phyloP scores from a whole-genome alignment of 2,888 invertebrate species.

The Rosalia funebris region DNA sequence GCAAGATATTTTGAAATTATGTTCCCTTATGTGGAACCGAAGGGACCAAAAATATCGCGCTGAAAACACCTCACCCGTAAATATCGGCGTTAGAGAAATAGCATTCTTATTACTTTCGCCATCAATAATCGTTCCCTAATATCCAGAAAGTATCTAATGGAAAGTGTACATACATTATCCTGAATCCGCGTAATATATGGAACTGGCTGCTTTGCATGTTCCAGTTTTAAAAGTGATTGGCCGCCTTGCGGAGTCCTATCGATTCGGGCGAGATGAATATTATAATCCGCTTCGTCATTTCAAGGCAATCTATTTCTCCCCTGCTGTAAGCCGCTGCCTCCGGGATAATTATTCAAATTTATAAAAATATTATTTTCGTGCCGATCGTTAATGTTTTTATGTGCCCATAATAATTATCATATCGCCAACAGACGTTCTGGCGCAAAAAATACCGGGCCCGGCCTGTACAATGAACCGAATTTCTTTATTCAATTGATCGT shows the following conservation, averaged over 20 bases:
- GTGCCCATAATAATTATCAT: background rate
- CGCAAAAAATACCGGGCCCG: too few species aligned
- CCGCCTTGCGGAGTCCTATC: constrained; percentile 19
- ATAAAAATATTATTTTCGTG: constrained; percentile 18
- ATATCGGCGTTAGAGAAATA: background rate
- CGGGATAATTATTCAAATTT: constrained; percentile 24
- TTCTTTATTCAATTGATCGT: too few species aligned
- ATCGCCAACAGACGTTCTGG: constrained; percentile 7
- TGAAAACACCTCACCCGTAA: too few species aligned
- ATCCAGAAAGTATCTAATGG: background rate
- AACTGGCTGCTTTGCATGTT: constrained; percentile 8
- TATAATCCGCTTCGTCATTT: constrained; percentile 30
- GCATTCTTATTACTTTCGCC: background rate
- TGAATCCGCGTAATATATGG: constrained; percentile 1
- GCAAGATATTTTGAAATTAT: too few species aligned
- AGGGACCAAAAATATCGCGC: too few species aligned
- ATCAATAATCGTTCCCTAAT: background rate
- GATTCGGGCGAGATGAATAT: constrained; percentile 20
- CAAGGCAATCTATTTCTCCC: constrained; percentile 29
- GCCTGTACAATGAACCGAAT: too few species aligned
- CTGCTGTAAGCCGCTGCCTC: constrained; percentile 4
- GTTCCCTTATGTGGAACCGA: too few species aligned
- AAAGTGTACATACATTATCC: constrained; percentile 5
- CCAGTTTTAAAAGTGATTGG: constrained; percentile 15
- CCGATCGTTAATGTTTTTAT: constrained; percentile 7